phyloP scores from a whole-genome alignment of 2,113 vertebrate species.

The Enhydra lutris region DNA sequence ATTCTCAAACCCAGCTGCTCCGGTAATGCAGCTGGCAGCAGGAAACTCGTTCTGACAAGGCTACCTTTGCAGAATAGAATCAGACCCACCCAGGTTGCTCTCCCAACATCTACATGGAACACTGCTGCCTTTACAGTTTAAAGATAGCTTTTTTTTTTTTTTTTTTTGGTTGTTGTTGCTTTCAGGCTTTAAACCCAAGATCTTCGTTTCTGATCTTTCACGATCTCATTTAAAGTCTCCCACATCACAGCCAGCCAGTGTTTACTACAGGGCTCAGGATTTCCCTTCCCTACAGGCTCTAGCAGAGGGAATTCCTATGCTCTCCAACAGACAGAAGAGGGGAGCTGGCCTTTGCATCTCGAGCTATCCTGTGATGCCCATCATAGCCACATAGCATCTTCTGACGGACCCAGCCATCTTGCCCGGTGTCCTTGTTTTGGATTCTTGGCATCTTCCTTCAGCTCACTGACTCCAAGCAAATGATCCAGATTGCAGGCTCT shows the following conservation, averaged over 20 bases:
- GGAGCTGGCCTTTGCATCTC: background rate
- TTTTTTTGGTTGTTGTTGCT: background rate
- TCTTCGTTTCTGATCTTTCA: background rate
- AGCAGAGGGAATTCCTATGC: background rate
- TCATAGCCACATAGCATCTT: background rate
- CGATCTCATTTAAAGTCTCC: background rate
- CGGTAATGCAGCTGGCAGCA: background rate
- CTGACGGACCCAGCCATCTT: background rate
- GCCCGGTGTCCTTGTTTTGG: background rate
- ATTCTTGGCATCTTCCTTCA: background rate
- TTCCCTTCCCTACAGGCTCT: background rate
- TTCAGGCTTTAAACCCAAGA: constrained; percentile 4
- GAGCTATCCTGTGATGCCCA: no score
- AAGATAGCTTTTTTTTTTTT: background rate
- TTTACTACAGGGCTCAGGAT: background rate
- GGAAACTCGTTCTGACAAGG: background rate
- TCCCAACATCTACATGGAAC: background rate
- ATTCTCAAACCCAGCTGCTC: background rate
- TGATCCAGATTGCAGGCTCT: background rate
- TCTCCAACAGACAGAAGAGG: background rate
- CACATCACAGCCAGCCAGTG: background rate
- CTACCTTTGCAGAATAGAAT: background rate
- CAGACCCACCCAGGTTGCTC: background rate
- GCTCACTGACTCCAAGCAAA: background rate
- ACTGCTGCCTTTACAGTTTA: background rate